These are phyloP conservation scores for Mixornis gularis DNA, from an alignment of 2,113 vertebrate genomes.

Conservation along the genomic window DNA sequence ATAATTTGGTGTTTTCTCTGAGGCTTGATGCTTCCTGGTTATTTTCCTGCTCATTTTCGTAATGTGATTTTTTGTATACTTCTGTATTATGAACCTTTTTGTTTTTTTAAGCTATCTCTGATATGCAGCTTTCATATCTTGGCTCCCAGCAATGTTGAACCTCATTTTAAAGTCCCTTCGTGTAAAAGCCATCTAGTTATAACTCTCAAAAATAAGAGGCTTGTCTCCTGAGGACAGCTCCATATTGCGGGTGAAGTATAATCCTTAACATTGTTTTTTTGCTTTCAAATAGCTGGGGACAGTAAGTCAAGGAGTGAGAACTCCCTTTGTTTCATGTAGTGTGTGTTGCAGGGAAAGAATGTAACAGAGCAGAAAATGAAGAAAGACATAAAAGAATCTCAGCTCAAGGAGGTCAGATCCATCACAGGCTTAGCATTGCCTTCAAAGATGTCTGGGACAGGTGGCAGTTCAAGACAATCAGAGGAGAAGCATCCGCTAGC, in stretches of 20 bases:
- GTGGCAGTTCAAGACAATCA: slow-evolving; percentile 98
- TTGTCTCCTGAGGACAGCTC: slow-evolving; percentile 72
- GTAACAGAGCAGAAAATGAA: slow-evolving; percentile 96
- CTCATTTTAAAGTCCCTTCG: slow-evolving; percentile 61
- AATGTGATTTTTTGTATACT: slow-evolving; percentile 56
- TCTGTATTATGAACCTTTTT: slow-evolving; percentile 54
- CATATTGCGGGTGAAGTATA: slow-evolving; percentile 70
- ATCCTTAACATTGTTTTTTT: slow-evolving; percentile 79
- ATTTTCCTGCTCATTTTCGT: slow-evolving; percentile 40
- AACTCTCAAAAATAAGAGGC: slow-evolving; percentile 76
- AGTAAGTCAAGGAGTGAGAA: slow-evolving; percentile 77
- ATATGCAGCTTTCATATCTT: slow-evolving; percentile 71
- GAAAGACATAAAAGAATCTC: slow-evolving; percentile 96
- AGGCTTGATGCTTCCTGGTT: slow-evolving; percentile 33
- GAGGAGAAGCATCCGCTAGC: slow-evolving; percentile 85
- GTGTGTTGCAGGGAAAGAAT: slow-evolving; percentile 72
- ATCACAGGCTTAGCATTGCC: slow-evolving; percentile 94
- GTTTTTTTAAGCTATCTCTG: slow-evolving; percentile 73
- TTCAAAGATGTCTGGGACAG: slow-evolving; percentile 99
- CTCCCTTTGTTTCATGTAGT: slow-evolving; percentile 80
- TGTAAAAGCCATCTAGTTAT: slow-evolving; percentile 62
- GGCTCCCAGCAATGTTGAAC: slow-evolving; percentile 63
- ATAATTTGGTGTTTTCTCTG: slow-evolving; percentile 9
- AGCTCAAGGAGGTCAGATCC: slow-evolving; percentile 97
- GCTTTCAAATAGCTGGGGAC: slow-evolving; percentile 79